These are phyloP conservation scores for Pammene aurita DNA, from an alignment of 2,888 invertebrate species.

Conservation along the genomic window DNA sequence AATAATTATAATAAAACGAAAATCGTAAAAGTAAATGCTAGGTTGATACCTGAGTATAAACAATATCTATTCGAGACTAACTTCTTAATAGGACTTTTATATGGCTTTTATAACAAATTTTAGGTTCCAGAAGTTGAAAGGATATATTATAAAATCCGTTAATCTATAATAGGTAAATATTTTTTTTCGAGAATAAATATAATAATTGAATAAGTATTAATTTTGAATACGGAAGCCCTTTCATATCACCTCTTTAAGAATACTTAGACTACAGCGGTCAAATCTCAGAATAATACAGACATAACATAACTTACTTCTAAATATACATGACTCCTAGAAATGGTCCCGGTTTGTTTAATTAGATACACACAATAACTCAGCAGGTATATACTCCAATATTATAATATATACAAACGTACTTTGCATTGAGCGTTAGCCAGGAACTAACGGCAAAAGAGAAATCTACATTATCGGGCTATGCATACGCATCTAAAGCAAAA, in stretches of 20 bases:
- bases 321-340: constrained; percentile 17
- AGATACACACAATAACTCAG: not conserved
- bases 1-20: constrained; percentile 19
- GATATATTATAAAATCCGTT: not conserved
- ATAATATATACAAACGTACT: too few species aligned
- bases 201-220: not conserved
- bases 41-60: constrained; percentile 36
- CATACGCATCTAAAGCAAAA: too few species aligned
- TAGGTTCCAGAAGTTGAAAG: constrained; percentile 1
- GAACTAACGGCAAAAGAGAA: too few species aligned
- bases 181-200: too few species aligned
- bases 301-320: constrained; percentile 23
- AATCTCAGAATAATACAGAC: constrained; percentile 21
- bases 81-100: constrained; percentile 30
- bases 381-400: too few species aligned
- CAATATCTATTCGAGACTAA: constrained; percentile 36
- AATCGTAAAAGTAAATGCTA: constrained; percentile 36
- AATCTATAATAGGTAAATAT: not conserved
- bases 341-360: constrained; percentile 13
- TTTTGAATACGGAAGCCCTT: constrained; percentile 9
- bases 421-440: too few species aligned
- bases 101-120: constrained; percentile 24
- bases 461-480: too few species aligned
- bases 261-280: constrained; percentile 19
- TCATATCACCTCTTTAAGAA: constrained; percentile 30